Conservation (phyloP, 35 echinoderm and acorn worm genomes). For the Hemicentrotus pulcherrimus region DNA sequence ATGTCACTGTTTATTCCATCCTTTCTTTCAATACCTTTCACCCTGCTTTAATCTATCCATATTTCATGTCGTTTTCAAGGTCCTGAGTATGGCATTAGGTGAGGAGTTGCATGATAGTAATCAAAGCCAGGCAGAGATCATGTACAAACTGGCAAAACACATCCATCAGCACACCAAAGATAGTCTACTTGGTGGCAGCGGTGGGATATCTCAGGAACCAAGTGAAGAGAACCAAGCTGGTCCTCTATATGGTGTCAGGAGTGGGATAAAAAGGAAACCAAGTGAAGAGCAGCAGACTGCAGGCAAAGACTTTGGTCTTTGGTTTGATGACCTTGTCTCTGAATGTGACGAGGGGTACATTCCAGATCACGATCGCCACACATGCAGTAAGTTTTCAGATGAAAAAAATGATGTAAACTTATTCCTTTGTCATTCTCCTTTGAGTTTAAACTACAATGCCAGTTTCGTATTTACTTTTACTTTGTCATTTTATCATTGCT, state of each 20-base stretch:
- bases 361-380: conserved; percentile 17
- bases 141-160: not conserved
- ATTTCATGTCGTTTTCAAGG: not conserved
- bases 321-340: not conserved
- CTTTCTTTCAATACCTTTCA: too few species aligned
- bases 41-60: too few species aligned
- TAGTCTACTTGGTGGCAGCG: not conserved
- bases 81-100: not conserved
- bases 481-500: too few species aligned
- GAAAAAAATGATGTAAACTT: not conserved
- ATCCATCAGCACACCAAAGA: not conserved
- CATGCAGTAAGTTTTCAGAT: not conserved
- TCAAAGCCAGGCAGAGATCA: not conserved
- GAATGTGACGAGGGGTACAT: conserved; percentile 28
- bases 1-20: too few species aligned
- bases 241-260: not conserved
- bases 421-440: not conserved
- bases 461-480: too few species aligned
- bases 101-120: not conserved
- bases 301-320: not conserved
- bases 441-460: too few species aligned
- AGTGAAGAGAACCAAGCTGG: not conserved
- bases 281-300: not conserved
- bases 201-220: not conserved
- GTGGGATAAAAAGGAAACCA: not conserved